phyloP scores from a whole-genome alignment of 2,888 invertebrate species.

The Erebia palarica region DNA sequence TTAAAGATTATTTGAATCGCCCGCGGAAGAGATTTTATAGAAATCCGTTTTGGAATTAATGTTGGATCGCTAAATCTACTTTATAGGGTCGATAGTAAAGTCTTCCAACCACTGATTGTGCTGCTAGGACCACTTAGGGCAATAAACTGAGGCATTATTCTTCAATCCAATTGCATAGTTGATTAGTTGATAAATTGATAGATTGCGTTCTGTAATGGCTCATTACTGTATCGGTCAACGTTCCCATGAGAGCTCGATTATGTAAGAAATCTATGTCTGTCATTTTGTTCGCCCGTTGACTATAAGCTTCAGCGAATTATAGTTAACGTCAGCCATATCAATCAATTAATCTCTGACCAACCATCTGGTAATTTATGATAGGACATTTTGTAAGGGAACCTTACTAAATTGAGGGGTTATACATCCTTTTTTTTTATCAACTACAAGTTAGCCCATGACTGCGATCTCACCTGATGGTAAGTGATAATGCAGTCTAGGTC shows the following conservation, averaged over 20 bases:
- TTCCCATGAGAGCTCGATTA: slow-evolving; percentile 29
- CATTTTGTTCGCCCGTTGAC: slow-evolving; percentile 2
- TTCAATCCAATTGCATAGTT: slow-evolving; percentile 40
- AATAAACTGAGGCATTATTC: slow-evolving; percentile 42
- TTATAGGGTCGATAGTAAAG: slow-evolving; percentile 29
- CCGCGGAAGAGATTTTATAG: slow-evolving; percentile 31
- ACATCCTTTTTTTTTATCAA: no score
- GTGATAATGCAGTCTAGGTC: no score
- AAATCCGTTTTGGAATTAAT: slow-evolving; percentile 34
- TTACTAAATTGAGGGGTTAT: no score
- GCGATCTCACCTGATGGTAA: no score
- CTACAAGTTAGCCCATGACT: no score
- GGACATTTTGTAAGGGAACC: no score
- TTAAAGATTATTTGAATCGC: slow-evolving; percentile 36
- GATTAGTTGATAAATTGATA: slow-evolving; percentile 45
- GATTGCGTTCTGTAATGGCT: slow-evolving; percentile 38
- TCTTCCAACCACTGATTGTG: slow-evolving; percentile 26
- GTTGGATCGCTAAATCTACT: slow-evolving; percentile 34
- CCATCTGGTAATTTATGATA: neutral
- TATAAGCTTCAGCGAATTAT: slow-evolving; percentile 1
- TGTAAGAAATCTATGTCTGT: slow-evolving; percentile 1
- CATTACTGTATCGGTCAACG: slow-evolving; percentile 33
- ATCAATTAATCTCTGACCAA: slow-evolving; percentile 4
- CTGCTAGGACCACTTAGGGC: slow-evolving; percentile 33
- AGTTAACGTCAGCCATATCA: slow-evolving; percentile 13